Base-by-base conservation (phyloP, 1,140 invertebrate genomes). In the Drosophila willistoni region DNA sequence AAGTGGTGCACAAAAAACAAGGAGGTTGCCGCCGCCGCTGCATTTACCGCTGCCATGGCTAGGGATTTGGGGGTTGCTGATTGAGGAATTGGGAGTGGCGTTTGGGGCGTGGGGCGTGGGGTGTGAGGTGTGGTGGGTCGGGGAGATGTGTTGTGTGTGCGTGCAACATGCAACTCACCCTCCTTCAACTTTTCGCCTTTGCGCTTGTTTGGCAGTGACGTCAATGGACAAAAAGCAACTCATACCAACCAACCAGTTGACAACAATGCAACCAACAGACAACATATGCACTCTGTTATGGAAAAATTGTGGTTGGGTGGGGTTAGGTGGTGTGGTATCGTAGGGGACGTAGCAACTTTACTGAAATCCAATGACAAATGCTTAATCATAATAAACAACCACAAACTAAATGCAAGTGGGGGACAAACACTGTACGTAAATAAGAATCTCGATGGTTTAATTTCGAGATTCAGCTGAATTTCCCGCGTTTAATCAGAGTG, bases 141-240 rank as follows among this genome's bases (percentile, higher is more conserved):
- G 36, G 57, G 67, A 51, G 17, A 72, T 66, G 25, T 68, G 72
- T 65, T 72, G 64, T 76, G 77, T 72, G 73, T 86, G 75, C 82
- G 82, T 86, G 82, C 82, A 86, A 87, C 82, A 86, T 86, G 82
- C 83, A 87, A 61, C 72, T 68, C 64, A 33, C 29, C 25, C 44
- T 36, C 25, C 19, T 19, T 14, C 14, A 34, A n/a, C 33, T 42
- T 7, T 14, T 33, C 0, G 6, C 36, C n/a, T 22, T n/a, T 9
- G 34, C 39, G 14, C 4, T 19, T 22, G 14, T 29, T 7, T 36
- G n/a, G 34, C 42, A 64, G 76, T 86, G 83, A 86, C 83, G 83
- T 86, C 83, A 87, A 83, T 87, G 83, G 64, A 73, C 81, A 81
- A 29, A 7, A 29, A 80, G 85, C 79, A 78, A 59, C 1, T 12